Conservation (phyloP, 2,113 vertebrate genomes). For the Odocoileus virginianus region DNA sequence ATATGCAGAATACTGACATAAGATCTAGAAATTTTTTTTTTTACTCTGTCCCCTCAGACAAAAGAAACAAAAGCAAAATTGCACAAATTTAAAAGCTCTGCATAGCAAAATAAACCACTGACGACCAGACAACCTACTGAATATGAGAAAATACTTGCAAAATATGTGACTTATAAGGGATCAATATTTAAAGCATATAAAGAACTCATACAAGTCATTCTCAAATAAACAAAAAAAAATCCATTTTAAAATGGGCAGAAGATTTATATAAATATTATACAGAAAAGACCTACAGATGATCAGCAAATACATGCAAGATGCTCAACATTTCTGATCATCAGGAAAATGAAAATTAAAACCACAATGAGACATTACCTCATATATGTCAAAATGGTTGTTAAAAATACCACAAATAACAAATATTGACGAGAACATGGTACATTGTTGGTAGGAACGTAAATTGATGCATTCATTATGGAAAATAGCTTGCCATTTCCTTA, state of each 20-base stretch:
- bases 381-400: background rate
- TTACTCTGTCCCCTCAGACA: background rate
- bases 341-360: background rate
- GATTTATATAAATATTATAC: background rate
- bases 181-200: background rate
- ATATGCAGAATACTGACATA: background rate
- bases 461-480: background rate
- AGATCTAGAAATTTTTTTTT: background rate
- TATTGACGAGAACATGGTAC: background rate
- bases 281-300: background rate
- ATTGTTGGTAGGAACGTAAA: background rate
- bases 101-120: background rate
- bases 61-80: background rate
- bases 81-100: background rate
- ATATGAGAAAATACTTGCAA: background rate
- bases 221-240: background rate
- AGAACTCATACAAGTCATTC: background rate
- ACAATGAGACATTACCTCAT: background rate
- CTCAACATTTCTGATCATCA: background rate
- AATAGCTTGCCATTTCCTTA: background rate
- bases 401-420: background rate
- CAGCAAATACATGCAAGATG: background rate
- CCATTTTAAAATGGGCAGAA: background rate
- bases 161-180: background rate
- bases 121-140: background rate